phyloP scores from a whole-genome alignment of 2,888 invertebrate species.

The Branchellion lobata region DNA sequence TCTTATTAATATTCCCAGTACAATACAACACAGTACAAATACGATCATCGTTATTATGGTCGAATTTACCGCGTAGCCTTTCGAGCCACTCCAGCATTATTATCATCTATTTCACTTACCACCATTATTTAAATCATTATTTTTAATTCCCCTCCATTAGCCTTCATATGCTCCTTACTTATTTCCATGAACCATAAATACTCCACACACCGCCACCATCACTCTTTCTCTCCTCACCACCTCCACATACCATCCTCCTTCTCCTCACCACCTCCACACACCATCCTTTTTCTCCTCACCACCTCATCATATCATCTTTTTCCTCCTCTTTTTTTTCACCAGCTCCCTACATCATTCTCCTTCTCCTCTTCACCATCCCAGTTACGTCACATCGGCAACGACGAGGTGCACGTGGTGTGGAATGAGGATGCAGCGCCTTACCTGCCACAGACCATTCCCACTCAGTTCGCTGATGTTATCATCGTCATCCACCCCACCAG shows the following conservation, averaged over 20 bases:
- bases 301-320: background rate
- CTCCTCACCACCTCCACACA: background rate
- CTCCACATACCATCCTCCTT: too few species aligned
- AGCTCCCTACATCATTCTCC: background rate
- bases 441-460: conserved; percentile 91
- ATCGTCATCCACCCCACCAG: conserved; percentile 84
- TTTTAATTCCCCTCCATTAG: too few species aligned
- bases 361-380: conserved; percentile 56
- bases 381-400: conserved; percentile 93
- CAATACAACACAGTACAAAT: too few species aligned
- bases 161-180: background rate
- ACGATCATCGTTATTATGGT: too few species aligned
- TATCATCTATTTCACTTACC: too few species aligned
- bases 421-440: conserved; percentile 94
- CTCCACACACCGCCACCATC: too few species aligned
- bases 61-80: too few species aligned
- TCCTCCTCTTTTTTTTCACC: background rate
- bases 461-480: conserved; percentile 97
- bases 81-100: too few species aligned
- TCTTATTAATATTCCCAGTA: too few species aligned
- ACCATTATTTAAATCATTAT: too few species aligned
- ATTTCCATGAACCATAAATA: too few species aligned
- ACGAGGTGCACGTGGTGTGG: conserved; percentile 99
- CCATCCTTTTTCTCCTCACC: background rate
- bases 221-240: too few species aligned